Conservation (phyloP, 2,113 vertebrate genomes). For the Saimiri boliviensis region DNA sequence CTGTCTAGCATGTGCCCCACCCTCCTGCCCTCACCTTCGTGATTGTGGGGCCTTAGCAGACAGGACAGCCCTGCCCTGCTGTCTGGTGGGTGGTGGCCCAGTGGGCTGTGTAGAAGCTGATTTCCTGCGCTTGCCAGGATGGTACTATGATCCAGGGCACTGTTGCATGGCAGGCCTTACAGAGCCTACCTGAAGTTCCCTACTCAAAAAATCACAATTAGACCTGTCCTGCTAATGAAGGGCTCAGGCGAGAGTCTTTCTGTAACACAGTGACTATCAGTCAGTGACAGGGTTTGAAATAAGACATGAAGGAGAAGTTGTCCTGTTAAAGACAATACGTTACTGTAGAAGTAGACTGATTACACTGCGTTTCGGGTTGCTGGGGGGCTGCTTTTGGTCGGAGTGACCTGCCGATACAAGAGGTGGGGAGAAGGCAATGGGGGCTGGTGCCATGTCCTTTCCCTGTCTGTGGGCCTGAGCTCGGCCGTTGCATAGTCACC, state of each 20-base stretch:
- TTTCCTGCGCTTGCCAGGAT: background rate
- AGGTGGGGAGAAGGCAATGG: fast-evolving
- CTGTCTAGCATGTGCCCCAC: background rate
- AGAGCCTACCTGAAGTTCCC: background rate
- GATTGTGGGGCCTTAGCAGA: fast-evolving
- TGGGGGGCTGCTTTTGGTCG: background rate
- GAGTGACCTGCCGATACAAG: background rate
- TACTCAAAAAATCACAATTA: background rate
- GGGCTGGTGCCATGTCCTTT: fast-evolving
- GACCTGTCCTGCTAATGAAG: background rate
- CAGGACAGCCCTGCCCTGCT: fast-evolving
- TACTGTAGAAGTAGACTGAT: background rate
- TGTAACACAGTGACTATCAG: background rate
- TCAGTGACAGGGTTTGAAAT: background rate
- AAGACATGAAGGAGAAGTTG: background rate
- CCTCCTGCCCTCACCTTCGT: fast-evolving
- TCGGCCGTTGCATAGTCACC: fast-evolving
- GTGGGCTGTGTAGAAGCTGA: background rate
- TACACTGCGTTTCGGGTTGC: fast-evolving
- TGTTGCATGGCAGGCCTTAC: background rate
- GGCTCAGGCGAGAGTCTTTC: background rate
- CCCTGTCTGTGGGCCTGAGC: background rate
- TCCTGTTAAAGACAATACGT: background rate
- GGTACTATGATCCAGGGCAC: background rate
- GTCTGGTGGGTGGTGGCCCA: fast-evolving